Conservation (phyloP, 2,113 vertebrate genomes). For the Anser brachyrhynchus region DNA sequence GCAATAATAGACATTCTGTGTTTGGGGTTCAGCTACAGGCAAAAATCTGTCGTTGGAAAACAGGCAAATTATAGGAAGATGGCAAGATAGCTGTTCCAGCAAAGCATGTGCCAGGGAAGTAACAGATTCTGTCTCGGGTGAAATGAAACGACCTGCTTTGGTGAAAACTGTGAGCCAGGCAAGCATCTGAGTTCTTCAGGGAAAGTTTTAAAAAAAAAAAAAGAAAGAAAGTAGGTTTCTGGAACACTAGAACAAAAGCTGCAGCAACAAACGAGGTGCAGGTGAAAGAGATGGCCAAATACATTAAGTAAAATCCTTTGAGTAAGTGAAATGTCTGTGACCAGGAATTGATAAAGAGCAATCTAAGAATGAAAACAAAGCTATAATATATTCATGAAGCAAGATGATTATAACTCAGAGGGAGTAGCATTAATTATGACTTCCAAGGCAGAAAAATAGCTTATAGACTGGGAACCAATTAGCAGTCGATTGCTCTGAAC, state of each 20-base stretch:
- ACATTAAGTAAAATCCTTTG: constrained; percentile 40
- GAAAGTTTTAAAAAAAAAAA: not conserved
- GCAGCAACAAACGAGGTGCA: not conserved
- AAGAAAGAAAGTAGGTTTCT: constrained; percentile 35
- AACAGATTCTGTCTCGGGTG: not conserved
- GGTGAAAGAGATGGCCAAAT: constrained; percentile 20
- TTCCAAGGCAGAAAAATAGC: constrained; percentile 56
- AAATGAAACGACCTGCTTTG: not conserved
- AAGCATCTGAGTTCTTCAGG: not conserved
- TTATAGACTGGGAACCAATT: constrained; percentile 60
- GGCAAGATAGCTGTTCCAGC: not conserved
- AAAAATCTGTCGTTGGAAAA: constrained; percentile 6
- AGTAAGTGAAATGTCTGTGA: constrained; percentile 50
- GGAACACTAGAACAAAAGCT: constrained; percentile 26
- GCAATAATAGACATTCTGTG: not conserved
- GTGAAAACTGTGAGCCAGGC: not conserved
- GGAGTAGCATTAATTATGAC: constrained; percentile 56
- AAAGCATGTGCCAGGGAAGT: not conserved
- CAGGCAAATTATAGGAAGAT: not conserved
- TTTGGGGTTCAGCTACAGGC: not conserved
- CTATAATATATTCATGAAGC: constrained; percentile 57
- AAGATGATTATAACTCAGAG: constrained; percentile 42
- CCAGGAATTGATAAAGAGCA: constrained; percentile 29
- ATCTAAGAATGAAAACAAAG: constrained; percentile 61
- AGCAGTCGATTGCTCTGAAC: constrained; percentile 52